A percentile compares a stretch with the other conserved stretches of the same genome.
Conservation (phyloP, 2,113 vertebrate species). For the Neomonachus schauinslandi region DNA sequence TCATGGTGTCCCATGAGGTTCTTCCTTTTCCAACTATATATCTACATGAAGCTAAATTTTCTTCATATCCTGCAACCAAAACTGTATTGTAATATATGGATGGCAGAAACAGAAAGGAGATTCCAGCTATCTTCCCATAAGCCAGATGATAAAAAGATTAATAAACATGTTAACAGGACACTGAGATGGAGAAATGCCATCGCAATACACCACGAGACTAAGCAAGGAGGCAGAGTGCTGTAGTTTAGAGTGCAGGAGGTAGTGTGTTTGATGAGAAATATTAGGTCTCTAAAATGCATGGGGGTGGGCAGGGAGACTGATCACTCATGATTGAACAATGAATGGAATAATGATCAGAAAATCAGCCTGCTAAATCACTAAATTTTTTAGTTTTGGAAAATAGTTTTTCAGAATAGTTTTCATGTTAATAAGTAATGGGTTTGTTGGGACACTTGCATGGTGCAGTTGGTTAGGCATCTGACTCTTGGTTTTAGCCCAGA, state of each 20-base stretch:
- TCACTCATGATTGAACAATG: conserved; percentile 56
- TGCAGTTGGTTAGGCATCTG: not conserved
- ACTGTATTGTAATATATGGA: not conserved
- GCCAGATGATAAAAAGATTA: not conserved
- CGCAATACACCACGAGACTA: not conserved
- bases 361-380: conserved; percentile 58
- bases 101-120: not conserved
- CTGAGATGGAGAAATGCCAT: conserved; percentile 79
- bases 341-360: conserved; percentile 66
- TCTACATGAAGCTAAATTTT: not conserved
- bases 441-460: not conserved
- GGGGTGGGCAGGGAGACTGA: not conserved
- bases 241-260: conserved; percentile 50
- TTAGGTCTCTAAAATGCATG: conserved; percentile 39
- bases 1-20: not conserved
- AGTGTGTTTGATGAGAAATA: not conserved
- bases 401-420: not conserved
- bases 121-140: not conserved
- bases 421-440: not conserved
- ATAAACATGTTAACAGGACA: conserved; percentile 89
- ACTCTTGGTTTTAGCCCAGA: not conserved
- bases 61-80: not conserved
- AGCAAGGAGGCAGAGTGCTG: conserved; percentile 67
- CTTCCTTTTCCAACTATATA: not conserved
- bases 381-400: not conserved